These are phyloP conservation scores for Littorina saxatilis DNA, from an alignment of 1,140 invertebrate genomes.

Conservation along the genomic window DNA sequence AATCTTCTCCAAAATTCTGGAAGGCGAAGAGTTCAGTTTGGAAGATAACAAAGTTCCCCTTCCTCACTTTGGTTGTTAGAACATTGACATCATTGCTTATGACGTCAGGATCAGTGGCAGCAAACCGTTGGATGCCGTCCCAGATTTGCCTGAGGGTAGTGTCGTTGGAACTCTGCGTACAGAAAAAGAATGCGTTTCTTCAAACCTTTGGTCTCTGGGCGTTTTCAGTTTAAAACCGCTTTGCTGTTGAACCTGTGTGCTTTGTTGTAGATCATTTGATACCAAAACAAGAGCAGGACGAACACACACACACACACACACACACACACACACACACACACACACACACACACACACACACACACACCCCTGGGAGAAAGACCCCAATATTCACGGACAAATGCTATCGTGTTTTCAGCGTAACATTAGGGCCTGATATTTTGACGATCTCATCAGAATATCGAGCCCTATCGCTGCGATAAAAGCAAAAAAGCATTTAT, in stretches of 20 bases:
- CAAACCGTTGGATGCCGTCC: neutral
- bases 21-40: neutral
- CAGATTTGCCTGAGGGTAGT: neutral
- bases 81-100: neutral
- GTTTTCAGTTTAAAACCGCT: neutral
- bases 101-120: neutral
- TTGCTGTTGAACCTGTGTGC: neutral
- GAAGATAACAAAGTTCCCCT: neutral
- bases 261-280: neutral
- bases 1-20: neutral
- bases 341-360: neutral
- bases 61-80: neutral
- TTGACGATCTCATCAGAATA: too few species aligned
- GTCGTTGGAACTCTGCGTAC: neutral
- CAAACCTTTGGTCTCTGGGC: neutral
- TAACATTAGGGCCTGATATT: too few species aligned
- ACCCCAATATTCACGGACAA: too few species aligned
- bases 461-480: too few species aligned
- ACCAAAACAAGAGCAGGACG: neutral
- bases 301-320: neutral
- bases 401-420: too few species aligned
- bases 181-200: too few species aligned
- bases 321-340: neutral
- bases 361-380: too few species aligned
- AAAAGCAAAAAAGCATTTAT: too few species aligned